These are phyloP conservation scores for Clivina fossor DNA, from an alignment of 2,888 invertebrate genomes.

Conservation along the genomic window DNA sequence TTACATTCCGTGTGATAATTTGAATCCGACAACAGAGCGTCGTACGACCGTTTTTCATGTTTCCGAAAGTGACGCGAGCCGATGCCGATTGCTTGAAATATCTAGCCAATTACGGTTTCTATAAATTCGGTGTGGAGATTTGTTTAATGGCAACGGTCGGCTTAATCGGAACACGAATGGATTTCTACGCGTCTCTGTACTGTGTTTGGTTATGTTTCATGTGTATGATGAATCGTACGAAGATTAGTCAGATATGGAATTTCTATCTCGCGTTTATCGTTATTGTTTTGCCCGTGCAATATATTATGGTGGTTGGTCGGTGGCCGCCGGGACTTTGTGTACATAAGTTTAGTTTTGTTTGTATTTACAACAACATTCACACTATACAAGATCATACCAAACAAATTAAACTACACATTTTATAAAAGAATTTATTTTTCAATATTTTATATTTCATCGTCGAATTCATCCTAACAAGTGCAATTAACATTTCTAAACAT, in stretches of 20 bases:
- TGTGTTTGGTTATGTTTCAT: slow-evolving; percentile 78
- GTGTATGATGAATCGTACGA: slow-evolving; percentile 65
- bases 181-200: slow-evolving; percentile 85
- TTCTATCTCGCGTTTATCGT: slow-evolving; percentile 80
- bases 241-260: slow-evolving; percentile 77
- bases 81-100: slow-evolving; percentile 92
- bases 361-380: too few species aligned
- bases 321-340: slow-evolving; percentile 85
- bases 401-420: too few species aligned
- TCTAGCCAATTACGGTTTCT: slow-evolving; percentile 91
- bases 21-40: slow-evolving; percentile 72
- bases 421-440: too few species aligned
- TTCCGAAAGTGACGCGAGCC: slow-evolving; percentile 74
- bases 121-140: slow-evolving; percentile 94
- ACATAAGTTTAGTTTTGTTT: too few species aligned
- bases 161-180: slow-evolving; percentile 87
- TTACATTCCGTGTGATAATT: slow-evolving; percentile 85
- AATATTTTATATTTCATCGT: too few species aligned
- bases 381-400: too few species aligned
- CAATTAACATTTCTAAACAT: too few species aligned
- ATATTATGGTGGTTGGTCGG: slow-evolving; percentile 83
- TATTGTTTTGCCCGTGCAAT: slow-evolving; percentile 82
- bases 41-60: slow-evolving; percentile 68
- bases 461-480: too few species aligned
- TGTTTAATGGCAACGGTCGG: slow-evolving; percentile 83